Base-by-base conservation (phyloP, 2,113 vertebrate genomes). In the Cranoglanis bouderius region DNA sequence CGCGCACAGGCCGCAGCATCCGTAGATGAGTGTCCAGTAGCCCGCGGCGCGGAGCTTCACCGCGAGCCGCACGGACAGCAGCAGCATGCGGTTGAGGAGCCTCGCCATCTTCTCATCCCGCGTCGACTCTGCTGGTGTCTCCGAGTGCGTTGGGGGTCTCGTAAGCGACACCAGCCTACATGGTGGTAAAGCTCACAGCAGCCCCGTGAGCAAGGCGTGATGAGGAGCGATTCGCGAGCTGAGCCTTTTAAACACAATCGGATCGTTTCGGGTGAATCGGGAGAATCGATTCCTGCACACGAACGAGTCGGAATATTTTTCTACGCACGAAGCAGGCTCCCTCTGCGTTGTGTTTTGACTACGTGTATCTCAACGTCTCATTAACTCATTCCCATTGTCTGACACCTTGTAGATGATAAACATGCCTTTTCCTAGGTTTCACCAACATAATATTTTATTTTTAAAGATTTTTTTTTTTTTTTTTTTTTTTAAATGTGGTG, bases 11-110 rank as follows among this genome's bases (percentile, higher is more conserved):
- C 95, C 96, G 92, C 97, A 97, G 90, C 97, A 98, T 89, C 95
- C 93, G 94, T 98, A 98, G 49, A 98, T 93, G 84, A 98, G 90
- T 26, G 95, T 94, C 98, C 98, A 98, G 92, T 97, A 98, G 6
- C 97, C 96, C 92, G 94, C 92, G 87, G 96, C 93, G 92, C 96
- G 92, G 88, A 97, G 91, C 59, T 93, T 91, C 88, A 94, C 91
- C 94, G 94, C 89, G 83, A 97, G 95, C 92, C 97, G 94, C 91
- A 94, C 89, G 14, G 93, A 90, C 91, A 96, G 94, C 91, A 93
- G 86, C 88, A 94, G 93, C 93, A 94, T 95, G 92, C 94, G 94
- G 77, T 92, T 95, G 81, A 96, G 93, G 90, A 96, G 95, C 95
- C 95, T 94, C 95, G 97, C 97, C 97, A 98, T 97, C 90, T 94